phyloP scores from a whole-genome alignment of 1,140 invertebrate species.

The Campoletis sonorensis region DNA sequence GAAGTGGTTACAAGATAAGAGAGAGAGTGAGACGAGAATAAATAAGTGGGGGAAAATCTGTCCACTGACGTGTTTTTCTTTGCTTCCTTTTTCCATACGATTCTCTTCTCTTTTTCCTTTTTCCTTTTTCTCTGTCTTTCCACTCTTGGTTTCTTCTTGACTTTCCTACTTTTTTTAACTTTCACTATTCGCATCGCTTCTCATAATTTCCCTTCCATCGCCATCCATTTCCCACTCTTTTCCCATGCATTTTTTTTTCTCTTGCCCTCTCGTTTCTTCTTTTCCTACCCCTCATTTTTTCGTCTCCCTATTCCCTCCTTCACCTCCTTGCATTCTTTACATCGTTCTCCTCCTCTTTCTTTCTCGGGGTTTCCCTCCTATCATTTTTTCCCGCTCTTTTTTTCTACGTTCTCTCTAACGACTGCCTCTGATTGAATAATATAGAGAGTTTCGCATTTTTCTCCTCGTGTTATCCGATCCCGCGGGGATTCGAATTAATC shows the following conservation, averaged over 20 bases:
- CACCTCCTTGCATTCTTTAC: too few relatives aligned
- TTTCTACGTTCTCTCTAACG: too few relatives aligned
- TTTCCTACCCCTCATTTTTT: too few relatives aligned
- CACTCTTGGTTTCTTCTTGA: neutral
- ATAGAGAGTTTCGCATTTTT: too few relatives aligned
- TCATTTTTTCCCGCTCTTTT: too few relatives aligned
- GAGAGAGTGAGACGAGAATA: neutral
- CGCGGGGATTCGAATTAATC: too few relatives aligned
- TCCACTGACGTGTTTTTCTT: constrained; percentile 28
- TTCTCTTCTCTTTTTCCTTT: neutral
- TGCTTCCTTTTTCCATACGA: neutral
- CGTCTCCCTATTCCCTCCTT: too few relatives aligned
- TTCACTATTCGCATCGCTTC: neutral
- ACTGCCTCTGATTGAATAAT: too few relatives aligned
- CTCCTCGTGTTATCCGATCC: too few relatives aligned
- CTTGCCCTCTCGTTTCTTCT: neutral
- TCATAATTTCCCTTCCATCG: neutral
- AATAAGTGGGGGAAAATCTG: neutral
- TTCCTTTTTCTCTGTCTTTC: neutral
- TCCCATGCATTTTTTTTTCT: constrained; percentile 2
- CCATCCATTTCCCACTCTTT: neutral
- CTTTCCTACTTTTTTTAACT: neutral
- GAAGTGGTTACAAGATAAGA: neutral
- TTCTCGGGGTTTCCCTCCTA: too few relatives aligned
- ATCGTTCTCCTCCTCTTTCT: too few relatives aligned